Evolutionary conservation across 1,140 invertebrate species (phyloP).

Genomic region (Drosophila ambigua): DNA sequence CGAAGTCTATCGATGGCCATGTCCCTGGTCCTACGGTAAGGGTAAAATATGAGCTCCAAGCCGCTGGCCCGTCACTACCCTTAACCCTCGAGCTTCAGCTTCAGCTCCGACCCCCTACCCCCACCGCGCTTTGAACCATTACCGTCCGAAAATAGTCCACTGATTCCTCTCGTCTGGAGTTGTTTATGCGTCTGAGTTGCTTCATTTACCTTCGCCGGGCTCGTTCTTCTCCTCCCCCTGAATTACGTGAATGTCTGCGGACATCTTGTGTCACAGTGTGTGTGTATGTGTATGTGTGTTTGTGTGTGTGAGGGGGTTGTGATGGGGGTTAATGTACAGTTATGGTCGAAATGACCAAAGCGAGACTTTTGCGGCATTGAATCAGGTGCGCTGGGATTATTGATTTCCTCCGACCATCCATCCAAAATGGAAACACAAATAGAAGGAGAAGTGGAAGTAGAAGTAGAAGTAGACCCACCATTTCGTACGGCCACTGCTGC

Average conservation of each 20-base stretch:
- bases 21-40: constrained; percentile 19
- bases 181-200: constrained; percentile 67
- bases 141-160: constrained; percentile 38
- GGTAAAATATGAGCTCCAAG: constrained; percentile 56
- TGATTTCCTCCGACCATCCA: constrained; percentile 23
- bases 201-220: constrained; percentile 21
- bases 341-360: constrained; percentile 50
- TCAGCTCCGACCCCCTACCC: neutral
- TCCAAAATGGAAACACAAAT: neutral
- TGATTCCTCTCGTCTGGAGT: constrained; percentile 49
- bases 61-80: too few relatives aligned
- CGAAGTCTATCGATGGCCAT: constrained; percentile 24
- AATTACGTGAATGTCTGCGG: too few relatives aligned
- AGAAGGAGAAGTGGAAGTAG: neutral
- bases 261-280: too few relatives aligned
- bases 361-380: constrained; percentile 6
- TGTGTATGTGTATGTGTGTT: too few relatives aligned
- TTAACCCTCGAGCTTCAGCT: too few relatives aligned
- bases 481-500: neutral
- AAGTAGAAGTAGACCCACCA: neutral
- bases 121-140: neutral
- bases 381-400: constrained; percentile 42
- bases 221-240: constrained; percentile 4
- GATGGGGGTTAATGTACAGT: constrained; percentile 49
- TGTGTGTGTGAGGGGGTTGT: neutral